These are phyloP conservation scores for Micrasema longulum DNA, from an alignment of 1,140 invertebrate species.

Conservation along the genomic window DNA sequence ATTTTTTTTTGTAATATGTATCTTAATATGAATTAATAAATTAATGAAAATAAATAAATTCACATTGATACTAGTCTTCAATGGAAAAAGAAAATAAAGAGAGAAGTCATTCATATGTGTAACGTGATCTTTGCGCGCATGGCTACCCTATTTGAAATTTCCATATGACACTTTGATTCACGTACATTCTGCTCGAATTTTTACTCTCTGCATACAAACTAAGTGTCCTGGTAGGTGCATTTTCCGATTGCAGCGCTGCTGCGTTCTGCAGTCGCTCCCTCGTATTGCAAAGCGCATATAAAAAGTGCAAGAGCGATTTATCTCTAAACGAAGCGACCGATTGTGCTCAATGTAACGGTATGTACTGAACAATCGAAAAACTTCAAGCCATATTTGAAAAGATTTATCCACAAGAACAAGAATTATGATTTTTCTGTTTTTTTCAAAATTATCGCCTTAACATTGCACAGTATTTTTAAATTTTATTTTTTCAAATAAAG, in stretches of 20 bases:
- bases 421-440: no score
- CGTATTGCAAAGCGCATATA: constrained; percentile 11
- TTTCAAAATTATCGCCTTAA: no score
- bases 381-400: not conserved
- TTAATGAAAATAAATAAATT: no score
- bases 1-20: no score
- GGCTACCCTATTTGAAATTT: not conserved
- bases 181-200: constrained; percentile 24
- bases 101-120: no score
- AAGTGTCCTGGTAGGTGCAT: not conserved
- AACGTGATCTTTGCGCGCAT: no score
- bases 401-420: no score
- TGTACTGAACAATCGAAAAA: not conserved
- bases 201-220: constrained; percentile 31
- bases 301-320: constrained; percentile 31
- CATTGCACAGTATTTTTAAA: no score
- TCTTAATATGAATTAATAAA: no score
- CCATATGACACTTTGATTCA: constrained; percentile 40
- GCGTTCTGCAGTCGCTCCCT: constrained; percentile 14
- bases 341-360: constrained; percentile 3
- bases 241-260: constrained; percentile 24
- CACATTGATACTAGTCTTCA: no score
- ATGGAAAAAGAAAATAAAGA: no score
- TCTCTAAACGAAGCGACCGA: constrained; percentile 23
- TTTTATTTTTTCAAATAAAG: no score